Percentiles rank a stretch among this genome's conserved stretches.
These are phyloP conservation scores for Aplysina aerophoba DNA, from an alignment of 37 sponge, comb jelly and placozoan species.

Conservation along the genomic window DNA sequence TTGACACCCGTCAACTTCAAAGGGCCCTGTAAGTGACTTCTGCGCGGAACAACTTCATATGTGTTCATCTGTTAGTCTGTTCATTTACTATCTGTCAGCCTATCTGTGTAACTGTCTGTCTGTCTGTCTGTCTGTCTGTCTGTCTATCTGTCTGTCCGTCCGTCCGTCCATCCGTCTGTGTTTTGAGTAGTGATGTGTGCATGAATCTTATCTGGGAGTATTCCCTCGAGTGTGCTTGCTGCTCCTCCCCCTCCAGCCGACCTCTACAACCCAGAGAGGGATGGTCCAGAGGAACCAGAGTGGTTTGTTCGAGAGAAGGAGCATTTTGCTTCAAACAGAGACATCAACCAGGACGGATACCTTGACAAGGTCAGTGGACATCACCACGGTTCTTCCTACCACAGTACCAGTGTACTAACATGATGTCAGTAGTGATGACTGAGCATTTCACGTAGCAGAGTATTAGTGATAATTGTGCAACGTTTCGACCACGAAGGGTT, in stretches of 20 bases:
- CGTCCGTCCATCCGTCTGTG: not conserved
- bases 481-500: too few relatives aligned
- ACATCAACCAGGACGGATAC: slow-evolving; percentile 36
- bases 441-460: too few relatives aligned
- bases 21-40: too few relatives aligned
- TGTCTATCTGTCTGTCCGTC: not conserved
- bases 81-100: not conserved
- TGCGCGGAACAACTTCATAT: too few relatives aligned
- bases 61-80: too few relatives aligned
- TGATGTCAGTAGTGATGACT: not conserved
- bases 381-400: not conserved
- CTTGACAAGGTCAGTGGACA: slow-evolving; percentile 6
- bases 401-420: not conserved
- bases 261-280: not conserved
- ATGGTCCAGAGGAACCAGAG: slow-evolving; percentile 17
- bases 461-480: too few relatives aligned
- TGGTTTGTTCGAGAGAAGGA: slow-evolving; percentile 18
- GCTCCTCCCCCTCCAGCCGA: not conserved
- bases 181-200: not conserved
- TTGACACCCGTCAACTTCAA: too few relatives aligned
- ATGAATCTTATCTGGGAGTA: too few relatives aligned
- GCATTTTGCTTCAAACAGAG: slow-evolving; percentile 18
- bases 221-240: not conserved
- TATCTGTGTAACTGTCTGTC: not conserved
- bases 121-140: not conserved